A percentile compares a stretch with the other conserved stretches of the same genome.
Conservation (phyloP, 2,113 vertebrate genomes). For the Haemorhous mexicanus region DNA sequence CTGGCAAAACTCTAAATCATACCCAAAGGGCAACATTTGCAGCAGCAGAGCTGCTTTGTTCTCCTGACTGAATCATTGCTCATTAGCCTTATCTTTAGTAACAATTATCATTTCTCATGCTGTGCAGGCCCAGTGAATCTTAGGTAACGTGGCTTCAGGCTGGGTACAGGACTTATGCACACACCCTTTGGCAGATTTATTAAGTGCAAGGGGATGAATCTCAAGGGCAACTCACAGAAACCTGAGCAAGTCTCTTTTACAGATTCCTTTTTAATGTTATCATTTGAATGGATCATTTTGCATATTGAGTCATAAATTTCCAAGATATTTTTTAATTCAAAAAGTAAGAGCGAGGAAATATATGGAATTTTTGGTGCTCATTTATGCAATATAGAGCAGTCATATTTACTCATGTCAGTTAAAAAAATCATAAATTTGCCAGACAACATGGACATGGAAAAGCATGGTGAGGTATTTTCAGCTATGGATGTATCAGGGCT, state of each 20-base stretch:
- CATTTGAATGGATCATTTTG: neutral
- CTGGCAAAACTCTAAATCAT: neutral
- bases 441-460: neutral
- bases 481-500: accelerated
- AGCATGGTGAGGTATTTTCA: neutral
- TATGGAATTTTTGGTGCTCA: neutral
- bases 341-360: neutral
- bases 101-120: neutral
- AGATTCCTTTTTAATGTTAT: neutral
- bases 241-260: neutral
- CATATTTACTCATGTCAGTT: neutral
- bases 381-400: neutral
- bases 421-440: neutral
- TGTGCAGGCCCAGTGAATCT: neutral
- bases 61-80: neutral
- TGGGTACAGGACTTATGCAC: neutral
- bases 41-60: neutral
- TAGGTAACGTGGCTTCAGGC: neutral
- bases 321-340: neutral
- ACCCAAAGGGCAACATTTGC: neutral
- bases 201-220: neutral
- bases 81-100: constrained; percentile 10
- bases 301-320: neutral
- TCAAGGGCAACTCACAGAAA: neutral
- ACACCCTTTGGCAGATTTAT: neutral